Conservation (phyloP, 2,113 vertebrate species). For the Azemiops feae region DNA sequence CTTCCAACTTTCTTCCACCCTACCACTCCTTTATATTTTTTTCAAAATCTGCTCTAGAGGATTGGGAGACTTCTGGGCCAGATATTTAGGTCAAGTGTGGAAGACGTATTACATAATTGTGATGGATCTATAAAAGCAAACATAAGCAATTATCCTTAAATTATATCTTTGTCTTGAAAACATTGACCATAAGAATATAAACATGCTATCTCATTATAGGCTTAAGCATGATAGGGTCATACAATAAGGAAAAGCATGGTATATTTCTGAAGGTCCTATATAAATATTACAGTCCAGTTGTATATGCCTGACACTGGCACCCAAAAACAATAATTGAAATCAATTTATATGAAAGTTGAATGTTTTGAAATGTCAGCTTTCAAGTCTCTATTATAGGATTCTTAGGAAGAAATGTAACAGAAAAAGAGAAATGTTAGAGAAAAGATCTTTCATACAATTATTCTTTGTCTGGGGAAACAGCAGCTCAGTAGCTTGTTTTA, state of each 20-base stretch:
- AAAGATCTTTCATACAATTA: background rate
- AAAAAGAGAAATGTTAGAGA: background rate
- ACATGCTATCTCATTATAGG: background rate
- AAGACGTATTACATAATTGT: background rate
- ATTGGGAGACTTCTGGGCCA: background rate
- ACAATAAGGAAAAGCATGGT: background rate
- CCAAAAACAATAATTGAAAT: background rate
- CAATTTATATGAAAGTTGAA: background rate
- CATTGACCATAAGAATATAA: background rate
- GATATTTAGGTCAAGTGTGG: background rate
- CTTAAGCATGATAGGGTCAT: background rate
- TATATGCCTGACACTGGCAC: background rate
- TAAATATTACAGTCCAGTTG: background rate
- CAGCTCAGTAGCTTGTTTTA: background rate
- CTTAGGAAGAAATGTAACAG: background rate
- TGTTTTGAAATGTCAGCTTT: background rate
- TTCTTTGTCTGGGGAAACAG: conserved; percentile 23
- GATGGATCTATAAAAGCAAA: background rate
- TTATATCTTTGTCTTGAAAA: background rate
- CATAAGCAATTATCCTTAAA: background rate
- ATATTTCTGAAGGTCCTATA: background rate
- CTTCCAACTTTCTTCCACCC: background rate
- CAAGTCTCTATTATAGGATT: background rate
- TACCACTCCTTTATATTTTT: background rate
- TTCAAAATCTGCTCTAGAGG: background rate